phyloP scores from a whole-genome alignment of 2,797 vertebrate species.

The Gymnocypris eckloni region DNA sequence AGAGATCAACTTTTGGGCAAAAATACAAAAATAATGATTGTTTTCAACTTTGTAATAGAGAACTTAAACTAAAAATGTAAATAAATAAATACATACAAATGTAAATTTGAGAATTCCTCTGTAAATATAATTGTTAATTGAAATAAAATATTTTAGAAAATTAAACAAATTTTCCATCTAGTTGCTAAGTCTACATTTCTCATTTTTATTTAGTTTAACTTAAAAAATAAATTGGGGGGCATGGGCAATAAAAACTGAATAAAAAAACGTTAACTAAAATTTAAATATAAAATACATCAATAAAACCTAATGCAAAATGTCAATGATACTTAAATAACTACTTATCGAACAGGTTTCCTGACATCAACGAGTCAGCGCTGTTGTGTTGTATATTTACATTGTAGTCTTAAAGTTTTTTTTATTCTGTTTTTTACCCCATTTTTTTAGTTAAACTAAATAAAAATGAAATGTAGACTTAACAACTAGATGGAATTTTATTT shows the following conservation, averaged over 20 bases:
- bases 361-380: too few relatives aligned
- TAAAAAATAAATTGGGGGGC: neutral
- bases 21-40: neutral
- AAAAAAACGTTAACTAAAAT: too few relatives aligned
- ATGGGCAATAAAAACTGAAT: too few relatives aligned
- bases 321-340: too few relatives aligned
- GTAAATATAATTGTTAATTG: too few relatives aligned
- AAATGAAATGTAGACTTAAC: neutral
- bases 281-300: neutral
- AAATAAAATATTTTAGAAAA: neutral
- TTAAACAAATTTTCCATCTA: too few relatives aligned
- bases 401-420: too few relatives aligned
- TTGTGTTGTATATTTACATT: too few relatives aligned
- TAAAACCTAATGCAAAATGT: neutral
- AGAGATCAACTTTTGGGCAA: neutral
- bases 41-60: neutral
- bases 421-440: too few relatives aligned
- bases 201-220: neutral
- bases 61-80: neutral
- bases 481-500: too few relatives aligned
- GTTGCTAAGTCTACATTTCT: neutral
- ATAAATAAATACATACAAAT: neutral
- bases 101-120: too few relatives aligned
- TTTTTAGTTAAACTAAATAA: neutral
- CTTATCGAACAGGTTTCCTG: too few relatives aligned